Base-by-base conservation (phyloP, 2,888 invertebrate genomes). In the Dasysyrphus albostriatus region DNA sequence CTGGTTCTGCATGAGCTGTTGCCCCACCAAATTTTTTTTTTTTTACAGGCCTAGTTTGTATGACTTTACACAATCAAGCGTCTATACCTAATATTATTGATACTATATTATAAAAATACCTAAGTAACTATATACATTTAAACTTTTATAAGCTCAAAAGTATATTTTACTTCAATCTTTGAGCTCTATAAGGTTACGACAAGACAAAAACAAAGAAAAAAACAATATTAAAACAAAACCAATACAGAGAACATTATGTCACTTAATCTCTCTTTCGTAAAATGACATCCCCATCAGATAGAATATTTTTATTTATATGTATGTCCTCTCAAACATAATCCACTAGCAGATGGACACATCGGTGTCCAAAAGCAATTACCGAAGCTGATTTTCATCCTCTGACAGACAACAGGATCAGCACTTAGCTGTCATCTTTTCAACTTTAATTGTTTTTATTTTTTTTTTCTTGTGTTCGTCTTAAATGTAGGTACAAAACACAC, bases 361-460 rank as follows among this genome's bases (percentile, higher is more conserved):
- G 65, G 72, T 84, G 80, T 80, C 76, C 80, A 51, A 84, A 84
- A 84, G 80, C 84, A 84, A 84, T 84, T 84, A 84, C 80, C 67
- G 58, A 58, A 84, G 79, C 72, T 76, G 76, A 76, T 84, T 80
- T 84, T 70, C 44, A 24, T 39, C 59, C 39, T 58, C 58, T 75
- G 70, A 70, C 76, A 73, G 59, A 37, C 74, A 70, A 51, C n/a
- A 16, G 14, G 19, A 42, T 61, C 79, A 76, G 67, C 54, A 59
- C 51, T 72, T 80, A 67, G 80, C 72, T 84, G 80, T 80, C 80
- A 84, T 84, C 76, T 80, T 80, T 75, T 59, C 67, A 58, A 14
- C 32, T 65, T 70, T 58, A 12, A 72, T 63, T 63, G 63, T 63
- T 63, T 24, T 61, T 24, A n/a, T n/a, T n/a, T 39, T 39, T 42